Evolutionary conservation across 2,113 vertebrate genomes (phyloP).

Genomic region (Sceloporus undulatus): DNA sequence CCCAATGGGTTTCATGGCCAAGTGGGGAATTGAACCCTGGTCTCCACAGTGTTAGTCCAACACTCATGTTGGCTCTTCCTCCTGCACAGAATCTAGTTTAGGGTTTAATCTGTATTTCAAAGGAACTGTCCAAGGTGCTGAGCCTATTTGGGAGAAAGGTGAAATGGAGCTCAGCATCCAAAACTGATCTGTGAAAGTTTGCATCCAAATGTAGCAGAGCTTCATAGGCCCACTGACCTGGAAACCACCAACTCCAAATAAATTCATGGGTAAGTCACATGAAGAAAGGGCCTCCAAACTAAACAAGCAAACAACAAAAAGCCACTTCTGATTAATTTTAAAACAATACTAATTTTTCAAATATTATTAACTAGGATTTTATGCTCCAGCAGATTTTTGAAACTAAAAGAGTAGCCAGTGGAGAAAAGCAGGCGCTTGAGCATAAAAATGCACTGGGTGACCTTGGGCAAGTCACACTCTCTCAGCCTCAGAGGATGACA

Average conservation of each 20-base stretch:
- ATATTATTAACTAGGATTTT: background rate
- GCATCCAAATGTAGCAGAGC: background rate
- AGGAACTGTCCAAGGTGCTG: background rate
- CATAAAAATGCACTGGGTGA: no score
- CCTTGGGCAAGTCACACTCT: no score
- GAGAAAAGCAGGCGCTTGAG: no score
- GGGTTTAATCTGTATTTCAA: no score
- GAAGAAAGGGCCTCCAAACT: background rate
- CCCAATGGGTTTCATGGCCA: no score
- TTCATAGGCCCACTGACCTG: background rate
- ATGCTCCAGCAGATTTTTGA: no score
- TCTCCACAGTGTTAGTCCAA: no score
- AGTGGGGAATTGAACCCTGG: no score
- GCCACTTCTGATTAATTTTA: background rate
- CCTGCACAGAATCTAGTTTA: no score
- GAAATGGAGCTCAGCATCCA: background rate
- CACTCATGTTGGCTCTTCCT: no score
- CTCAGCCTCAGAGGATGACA: no score
- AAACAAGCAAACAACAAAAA: background rate
- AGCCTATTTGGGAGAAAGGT: background rate
- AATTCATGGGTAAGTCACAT: accelerated
- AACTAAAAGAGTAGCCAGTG: no score
- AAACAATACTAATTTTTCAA: background rate
- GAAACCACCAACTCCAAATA: background rate
- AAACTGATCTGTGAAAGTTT: background rate